These are phyloP conservation scores for Holothuria glaberrima DNA, from an alignment of 35 echinoderm and acorn worm genomes.

Conservation along the genomic window DNA sequence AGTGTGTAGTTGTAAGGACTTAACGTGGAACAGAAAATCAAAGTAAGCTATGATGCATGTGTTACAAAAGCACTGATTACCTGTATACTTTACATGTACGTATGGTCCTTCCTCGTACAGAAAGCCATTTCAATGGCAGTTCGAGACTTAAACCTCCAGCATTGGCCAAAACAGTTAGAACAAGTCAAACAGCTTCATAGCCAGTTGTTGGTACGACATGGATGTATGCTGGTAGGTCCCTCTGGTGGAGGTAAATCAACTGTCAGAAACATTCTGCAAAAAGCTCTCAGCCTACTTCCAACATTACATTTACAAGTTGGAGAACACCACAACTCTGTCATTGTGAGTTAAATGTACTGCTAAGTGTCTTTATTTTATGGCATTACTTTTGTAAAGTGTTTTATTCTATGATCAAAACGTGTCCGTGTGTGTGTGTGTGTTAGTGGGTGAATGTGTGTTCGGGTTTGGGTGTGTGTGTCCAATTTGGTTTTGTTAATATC, in stretches of 20 bases:
- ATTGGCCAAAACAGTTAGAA: slow-evolving; percentile 86
- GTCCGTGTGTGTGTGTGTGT: too few relatives aligned
- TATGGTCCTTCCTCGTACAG: slow-evolving; percentile 72
- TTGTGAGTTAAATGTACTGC: slow-evolving; percentile 63
- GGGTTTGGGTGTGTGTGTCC: too few relatives aligned
- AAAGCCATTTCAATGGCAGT: slow-evolving; percentile 98
- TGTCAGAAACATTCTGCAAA: slow-evolving; percentile 89
- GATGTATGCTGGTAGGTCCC: slow-evolving; percentile 94
- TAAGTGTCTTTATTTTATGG: not conserved
- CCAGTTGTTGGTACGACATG: slow-evolving; percentile 90
- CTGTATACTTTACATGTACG: slow-evolving; percentile 73
- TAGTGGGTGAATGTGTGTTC: too few relatives aligned
- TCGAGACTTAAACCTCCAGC: slow-evolving; percentile 79
- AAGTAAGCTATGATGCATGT: too few relatives aligned
- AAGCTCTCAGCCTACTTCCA: slow-evolving; percentile 81
- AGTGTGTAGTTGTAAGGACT: too few relatives aligned
- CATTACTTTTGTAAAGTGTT: too few relatives aligned
- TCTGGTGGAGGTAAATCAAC: slow-evolving; percentile 89
- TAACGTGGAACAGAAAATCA: too few relatives aligned
- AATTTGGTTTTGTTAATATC: too few relatives aligned
- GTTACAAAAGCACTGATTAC: not conserved
- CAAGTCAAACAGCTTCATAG: slow-evolving; percentile 95
- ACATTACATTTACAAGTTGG: slow-evolving; percentile 76
- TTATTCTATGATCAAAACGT: too few relatives aligned
- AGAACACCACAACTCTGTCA: slow-evolving; percentile 51